These are phyloP conservation scores for Campoletis sonorensis DNA, from an alignment of 1,140 invertebrate genomes.

Conservation along the genomic window DNA sequence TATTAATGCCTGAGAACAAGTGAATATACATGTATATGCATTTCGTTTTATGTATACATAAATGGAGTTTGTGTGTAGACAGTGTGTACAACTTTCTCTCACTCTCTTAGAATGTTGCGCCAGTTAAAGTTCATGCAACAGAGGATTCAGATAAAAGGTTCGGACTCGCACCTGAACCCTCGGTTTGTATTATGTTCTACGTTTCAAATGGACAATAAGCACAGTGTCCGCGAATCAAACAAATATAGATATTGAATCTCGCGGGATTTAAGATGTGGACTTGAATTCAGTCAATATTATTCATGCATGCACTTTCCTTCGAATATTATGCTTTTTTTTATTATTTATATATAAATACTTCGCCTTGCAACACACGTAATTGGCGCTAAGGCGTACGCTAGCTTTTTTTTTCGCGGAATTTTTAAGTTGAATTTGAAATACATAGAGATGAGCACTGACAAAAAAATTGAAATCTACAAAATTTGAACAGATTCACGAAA, in stretches of 20 bases:
- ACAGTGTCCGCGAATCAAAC: neutral
- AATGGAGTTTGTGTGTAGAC: neutral
- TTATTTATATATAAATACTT: no score
- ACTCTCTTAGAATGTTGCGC: neutral
- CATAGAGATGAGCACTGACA: no score
- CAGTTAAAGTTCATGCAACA: slow-evolving; percentile 9
- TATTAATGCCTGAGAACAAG: slow-evolving; percentile 38
- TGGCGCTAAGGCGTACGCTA: no score
- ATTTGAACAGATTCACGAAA: no score
- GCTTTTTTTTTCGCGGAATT: no score
- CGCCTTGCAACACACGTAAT: no score
- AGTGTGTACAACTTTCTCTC: slow-evolving; percentile 18
- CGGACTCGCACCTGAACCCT: neutral
- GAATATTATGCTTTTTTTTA: no score
- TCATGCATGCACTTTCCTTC: slow-evolving; percentile 30
- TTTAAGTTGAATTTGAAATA: no score
- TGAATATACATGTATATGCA: neutral
- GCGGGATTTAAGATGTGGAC: no score
- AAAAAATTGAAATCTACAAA: no score
- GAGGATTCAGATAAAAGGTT: neutral
- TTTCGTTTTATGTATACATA: neutral
- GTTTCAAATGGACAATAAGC: slow-evolving; percentile 32
- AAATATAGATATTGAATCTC: slow-evolving; percentile 4
- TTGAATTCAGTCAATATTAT: no score
- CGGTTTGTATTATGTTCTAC: neutral